These are phyloP conservation scores for Nysson spinosus DNA, from an alignment of 2,888 invertebrate species.

Conservation along the genomic window DNA sequence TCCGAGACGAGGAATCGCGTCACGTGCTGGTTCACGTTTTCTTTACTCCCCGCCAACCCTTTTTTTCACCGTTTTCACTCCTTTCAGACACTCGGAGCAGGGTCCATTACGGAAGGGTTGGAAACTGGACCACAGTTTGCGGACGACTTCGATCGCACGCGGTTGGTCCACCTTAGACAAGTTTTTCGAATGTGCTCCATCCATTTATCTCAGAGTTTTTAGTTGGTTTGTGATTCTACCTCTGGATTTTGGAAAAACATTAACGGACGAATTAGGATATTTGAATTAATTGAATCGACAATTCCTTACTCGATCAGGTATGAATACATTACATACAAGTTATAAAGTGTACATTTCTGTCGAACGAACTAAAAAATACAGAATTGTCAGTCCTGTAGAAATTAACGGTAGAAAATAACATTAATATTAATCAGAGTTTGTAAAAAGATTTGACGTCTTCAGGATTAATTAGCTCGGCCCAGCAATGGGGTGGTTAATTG, in stretches of 20 bases:
- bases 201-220: no score
- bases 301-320: no score
- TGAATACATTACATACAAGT: no score
- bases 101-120: conserved; percentile 2
- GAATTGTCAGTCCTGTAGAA: no score
- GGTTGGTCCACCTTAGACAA: conserved; percentile 49
- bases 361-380: no score
- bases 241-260: no score
- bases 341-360: no score
- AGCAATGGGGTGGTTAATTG: conserved; percentile 47
- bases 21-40: conserved; percentile 28
- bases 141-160: conserved; percentile 51
- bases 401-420: not conserved
- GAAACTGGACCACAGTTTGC: conserved; percentile 51
- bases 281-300: no score
- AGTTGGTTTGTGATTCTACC: no score
- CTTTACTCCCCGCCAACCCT: conserved; percentile 1
- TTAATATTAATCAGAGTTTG: not conserved
- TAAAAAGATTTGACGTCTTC: not conserved
- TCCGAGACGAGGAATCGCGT: conserved; percentile 9
- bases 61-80: not conserved
- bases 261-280: no score
- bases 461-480: no score
- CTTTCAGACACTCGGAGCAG: not conserved
- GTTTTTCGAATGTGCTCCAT: no score